Percentiles rank a stretch among this genome's conserved stretches.
Evolutionary conservation across 2,888 invertebrate species (phyloP).

Genomic region (Perdita meconis): DNA sequence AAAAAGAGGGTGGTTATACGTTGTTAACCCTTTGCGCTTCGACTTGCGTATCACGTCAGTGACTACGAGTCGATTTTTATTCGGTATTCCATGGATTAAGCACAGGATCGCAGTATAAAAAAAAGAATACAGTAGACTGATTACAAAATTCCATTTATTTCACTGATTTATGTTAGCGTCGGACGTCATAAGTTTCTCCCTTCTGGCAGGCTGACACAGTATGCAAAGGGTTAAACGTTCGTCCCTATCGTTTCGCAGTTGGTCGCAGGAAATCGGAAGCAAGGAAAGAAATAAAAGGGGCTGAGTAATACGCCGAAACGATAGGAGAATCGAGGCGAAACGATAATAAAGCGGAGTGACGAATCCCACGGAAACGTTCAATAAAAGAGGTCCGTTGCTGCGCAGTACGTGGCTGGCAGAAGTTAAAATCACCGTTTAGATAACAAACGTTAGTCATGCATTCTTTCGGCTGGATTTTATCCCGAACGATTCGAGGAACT

Average conservation of each 20-base stretch:
- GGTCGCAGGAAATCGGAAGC: conserved; percentile 19
- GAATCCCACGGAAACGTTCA: conserved; percentile 21
- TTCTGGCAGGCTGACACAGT: background rate
- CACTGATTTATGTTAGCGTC: background rate
- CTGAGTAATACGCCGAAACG: conserved; percentile 10
- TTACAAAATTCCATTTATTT: background rate
- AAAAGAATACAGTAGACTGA: background rate
- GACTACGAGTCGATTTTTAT: too few relatives aligned
- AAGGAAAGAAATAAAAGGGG: conserved; percentile 16
- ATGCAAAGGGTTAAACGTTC: conserved; percentile 47
- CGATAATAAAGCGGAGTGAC: conserved; percentile 26
- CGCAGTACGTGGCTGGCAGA: conserved; percentile 7
- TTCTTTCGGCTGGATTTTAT: conserved; percentile 18
- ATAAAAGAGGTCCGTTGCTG: conserved; percentile 14
- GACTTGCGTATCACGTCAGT: too few relatives aligned
- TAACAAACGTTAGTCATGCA: conserved; percentile 31
- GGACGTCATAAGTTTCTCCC: background rate
- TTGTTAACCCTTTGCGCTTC: background rate
- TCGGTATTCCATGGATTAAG: conserved; percentile 4
- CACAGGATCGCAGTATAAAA: background rate
- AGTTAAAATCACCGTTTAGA: conserved; percentile 36
- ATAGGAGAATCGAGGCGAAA: conserved; percentile 1
- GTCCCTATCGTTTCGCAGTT: conserved; percentile 34
- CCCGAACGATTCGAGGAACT: conserved; percentile 10
- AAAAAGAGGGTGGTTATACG: background rate